These are phyloP conservation scores for Hypsibius dujardini DNA, from an alignment of 1,140 invertebrate genomes.

Conservation along the genomic window DNA sequence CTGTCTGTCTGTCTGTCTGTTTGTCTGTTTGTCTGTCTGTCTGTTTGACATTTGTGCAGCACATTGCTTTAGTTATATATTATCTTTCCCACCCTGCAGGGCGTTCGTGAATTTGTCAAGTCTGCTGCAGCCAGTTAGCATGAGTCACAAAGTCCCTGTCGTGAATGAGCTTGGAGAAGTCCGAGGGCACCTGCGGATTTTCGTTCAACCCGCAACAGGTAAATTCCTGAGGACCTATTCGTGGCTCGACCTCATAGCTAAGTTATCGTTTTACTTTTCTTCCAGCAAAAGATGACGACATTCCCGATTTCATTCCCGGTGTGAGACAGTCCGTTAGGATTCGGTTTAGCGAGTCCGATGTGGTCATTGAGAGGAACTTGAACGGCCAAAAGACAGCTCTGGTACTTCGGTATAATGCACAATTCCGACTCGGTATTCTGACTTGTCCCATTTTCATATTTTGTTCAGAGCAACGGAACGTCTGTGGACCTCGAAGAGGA, in stretches of 20 bases:
- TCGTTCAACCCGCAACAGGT: slow-evolving; percentile 76
- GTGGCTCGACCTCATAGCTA: background rate
- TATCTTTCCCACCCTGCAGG: too few species aligned
- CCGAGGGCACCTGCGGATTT: slow-evolving; percentile 79
- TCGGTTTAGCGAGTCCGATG: slow-evolving; percentile 37
- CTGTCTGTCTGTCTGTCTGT: too few species aligned
- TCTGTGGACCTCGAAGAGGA: too few species aligned
- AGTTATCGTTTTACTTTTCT: background rate
- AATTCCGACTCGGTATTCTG: too few species aligned
- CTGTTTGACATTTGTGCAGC: too few species aligned
- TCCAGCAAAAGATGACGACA: slow-evolving; percentile 31
- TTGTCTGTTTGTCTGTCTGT: too few species aligned
- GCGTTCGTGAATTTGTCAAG: slow-evolving; percentile 95
- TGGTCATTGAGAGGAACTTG: slow-evolving; percentile 26
- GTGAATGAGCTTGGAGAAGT: slow-evolving; percentile 99
- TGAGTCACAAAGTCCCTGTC: slow-evolving; percentile 92
- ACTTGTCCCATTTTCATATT: too few species aligned
- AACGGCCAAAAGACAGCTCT: too few species aligned
- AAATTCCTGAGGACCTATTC: slow-evolving; percentile 22
- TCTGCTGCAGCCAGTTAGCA: slow-evolving; percentile 79
- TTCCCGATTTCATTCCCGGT: slow-evolving; percentile 22
- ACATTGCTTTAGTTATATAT: too few species aligned
- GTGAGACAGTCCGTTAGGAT: slow-evolving; percentile 36
- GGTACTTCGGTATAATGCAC: too few species aligned
- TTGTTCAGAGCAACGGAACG: too few species aligned